Conservation (phyloP, 2,797 vertebrate species). For the Alcedo atthis region DNA sequence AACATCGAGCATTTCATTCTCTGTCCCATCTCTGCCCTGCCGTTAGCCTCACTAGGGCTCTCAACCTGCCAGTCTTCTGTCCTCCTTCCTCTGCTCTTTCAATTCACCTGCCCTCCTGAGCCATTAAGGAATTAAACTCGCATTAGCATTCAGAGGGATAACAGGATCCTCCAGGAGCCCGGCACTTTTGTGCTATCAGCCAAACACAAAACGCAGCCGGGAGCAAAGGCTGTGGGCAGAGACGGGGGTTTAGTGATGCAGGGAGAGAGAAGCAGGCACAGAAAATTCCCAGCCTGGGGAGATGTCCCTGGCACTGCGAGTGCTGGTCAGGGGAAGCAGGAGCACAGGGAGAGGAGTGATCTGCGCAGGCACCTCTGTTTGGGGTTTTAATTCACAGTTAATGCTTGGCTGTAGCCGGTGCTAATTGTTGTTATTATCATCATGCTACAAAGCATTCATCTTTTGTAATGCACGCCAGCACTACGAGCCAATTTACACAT, state of each 20-base stretch:
- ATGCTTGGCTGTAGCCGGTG: not conserved
- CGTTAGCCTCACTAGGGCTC: not conserved
- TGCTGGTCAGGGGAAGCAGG: not conserved
- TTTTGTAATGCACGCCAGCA: not conserved
- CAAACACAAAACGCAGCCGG: fast-evolving
- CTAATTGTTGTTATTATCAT: not conserved
- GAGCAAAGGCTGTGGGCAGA: fast-evolving
- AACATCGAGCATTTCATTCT: not conserved
- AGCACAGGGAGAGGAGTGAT: not conserved
- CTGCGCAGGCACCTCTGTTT: not conserved
- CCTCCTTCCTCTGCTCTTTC: not conserved
- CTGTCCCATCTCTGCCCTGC: not conserved
- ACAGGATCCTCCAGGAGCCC: not conserved
- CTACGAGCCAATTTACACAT: not conserved
- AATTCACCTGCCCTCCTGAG: not conserved
- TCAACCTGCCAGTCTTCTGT: not conserved
- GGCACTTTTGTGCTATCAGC: not conserved
- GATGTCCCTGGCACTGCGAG: not conserved
- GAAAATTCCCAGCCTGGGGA: not conserved
- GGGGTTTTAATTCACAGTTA: not conserved
- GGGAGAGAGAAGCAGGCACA: not conserved
- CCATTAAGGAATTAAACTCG: not conserved
- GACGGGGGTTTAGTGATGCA: not conserved
- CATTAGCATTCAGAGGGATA: not conserved
- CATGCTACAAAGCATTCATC: not conserved